Evolutionary conservation across 2,888 invertebrate species (phyloP).

Genomic region (Tinea trinotella): DNA sequence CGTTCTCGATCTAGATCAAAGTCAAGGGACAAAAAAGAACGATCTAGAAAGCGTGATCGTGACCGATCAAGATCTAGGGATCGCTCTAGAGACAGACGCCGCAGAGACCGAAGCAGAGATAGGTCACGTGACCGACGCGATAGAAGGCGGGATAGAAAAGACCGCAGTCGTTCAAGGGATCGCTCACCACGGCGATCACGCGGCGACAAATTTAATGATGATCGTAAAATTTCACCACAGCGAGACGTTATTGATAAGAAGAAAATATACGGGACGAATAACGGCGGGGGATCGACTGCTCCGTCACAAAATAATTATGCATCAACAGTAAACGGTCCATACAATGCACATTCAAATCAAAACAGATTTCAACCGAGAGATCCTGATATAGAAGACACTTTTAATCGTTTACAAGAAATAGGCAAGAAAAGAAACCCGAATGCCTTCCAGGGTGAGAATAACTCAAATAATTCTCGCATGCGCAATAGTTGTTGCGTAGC

Average conservation of each 20-base stretch:
- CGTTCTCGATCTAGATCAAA: conserved; percentile 34
- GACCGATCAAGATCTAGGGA: conserved; percentile 54
- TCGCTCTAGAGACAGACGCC: conserved; percentile 70
- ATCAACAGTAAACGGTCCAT: conserved; percentile 20
- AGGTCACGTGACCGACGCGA: conserved; percentile 42
- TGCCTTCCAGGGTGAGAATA: conserved; percentile 61
- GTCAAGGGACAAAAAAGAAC: conserved; percentile 35
- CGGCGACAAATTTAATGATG: conserved; percentile 54
- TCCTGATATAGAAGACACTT: conserved; percentile 42
- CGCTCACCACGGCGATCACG: conserved; percentile 66
- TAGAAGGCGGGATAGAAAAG: conserved; percentile 62
- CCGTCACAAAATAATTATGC: conserved; percentile 9
- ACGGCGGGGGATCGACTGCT: not conserved
- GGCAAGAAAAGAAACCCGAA: conserved; percentile 74
- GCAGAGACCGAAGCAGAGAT: conserved; percentile 75
- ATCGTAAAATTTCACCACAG: conserved; percentile 53
- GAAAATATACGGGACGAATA: conserved; percentile 25
- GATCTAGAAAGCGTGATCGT: conserved; percentile 49
- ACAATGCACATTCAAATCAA: conserved; percentile 13
- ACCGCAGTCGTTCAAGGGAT: conserved; percentile 71
- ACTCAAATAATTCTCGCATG: conserved; percentile 25
- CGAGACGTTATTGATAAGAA: conserved; percentile 29
- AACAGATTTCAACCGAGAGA: conserved; percentile 30
- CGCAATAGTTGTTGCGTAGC: conserved; percentile 74
- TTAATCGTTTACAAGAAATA: conserved; percentile 53